Evolutionary conservation across 2,797 vertebrate species (phyloP), one percentile per base, ranked within the genome.

Genomic region (Halcyon badia): DNA sequence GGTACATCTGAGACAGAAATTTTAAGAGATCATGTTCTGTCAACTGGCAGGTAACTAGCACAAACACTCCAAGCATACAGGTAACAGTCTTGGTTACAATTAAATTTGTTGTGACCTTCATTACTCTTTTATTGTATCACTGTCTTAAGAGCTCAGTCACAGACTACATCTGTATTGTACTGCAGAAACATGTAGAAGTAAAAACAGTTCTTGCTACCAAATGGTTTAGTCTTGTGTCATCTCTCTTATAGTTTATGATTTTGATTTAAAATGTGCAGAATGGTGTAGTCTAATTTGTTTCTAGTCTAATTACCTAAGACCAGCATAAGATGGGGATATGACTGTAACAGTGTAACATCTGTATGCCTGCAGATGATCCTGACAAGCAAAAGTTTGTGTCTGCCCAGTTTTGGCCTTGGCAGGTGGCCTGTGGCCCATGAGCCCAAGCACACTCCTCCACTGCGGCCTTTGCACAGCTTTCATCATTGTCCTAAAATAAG

Each of bases 371-470:
- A 41, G 46, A 26, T 62, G 33, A 31, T 57, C 9, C 44, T 68
- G 49, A 82, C 30, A 69, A 61, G 19, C 17, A 81, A n/a, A 51
- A 39, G 14, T 69, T 83, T 49, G 20, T 13, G 17, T 22, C 24
- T 46, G 25, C 5, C 21, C 17, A 10, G 5, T 85, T 88, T 48
- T 30, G 33, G 20, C 33, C 13, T 14, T 57, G 14, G 17, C 6
- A 21, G 24, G 13, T 58, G n/a, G 14, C 8, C 41, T 31, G 35
- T 19, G 58, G 30, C 30, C 41, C 10, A 2, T 0, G 0, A 71
- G 31, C 25, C 11, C 8, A 12, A 68, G 18, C 61, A 31, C 14
- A 35, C 2, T 3, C 11, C 8, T 87, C 24, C 51, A 25, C 28
- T 71, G 51, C 46, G 91, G 46, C 42, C 20, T 85, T 83, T 39